phyloP scores from a whole-genome alignment of 2,113 vertebrate genomes.

The Brachypteracias leptosomus region DNA sequence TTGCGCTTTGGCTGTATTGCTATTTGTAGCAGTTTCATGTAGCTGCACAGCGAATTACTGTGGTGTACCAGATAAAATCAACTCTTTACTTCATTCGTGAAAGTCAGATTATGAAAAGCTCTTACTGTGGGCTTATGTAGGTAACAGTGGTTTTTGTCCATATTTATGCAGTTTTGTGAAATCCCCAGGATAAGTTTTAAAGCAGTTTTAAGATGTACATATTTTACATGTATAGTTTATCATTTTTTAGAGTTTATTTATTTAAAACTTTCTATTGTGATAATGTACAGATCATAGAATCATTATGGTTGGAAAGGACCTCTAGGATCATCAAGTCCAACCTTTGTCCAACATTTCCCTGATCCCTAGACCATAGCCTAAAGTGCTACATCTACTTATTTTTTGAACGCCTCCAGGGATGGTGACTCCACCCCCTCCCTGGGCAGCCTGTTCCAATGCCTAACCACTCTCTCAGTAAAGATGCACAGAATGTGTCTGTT shows the following conservation, averaged over 20 bases:
- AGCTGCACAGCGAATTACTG: slow-evolving; percentile 71
- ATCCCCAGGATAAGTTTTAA: background rate
- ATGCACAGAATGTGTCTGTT: background rate
- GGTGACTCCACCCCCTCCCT: too few species aligned
- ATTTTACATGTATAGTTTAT: background rate
- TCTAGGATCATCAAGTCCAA: too few species aligned
- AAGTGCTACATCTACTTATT: too few species aligned
- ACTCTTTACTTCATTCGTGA: slow-evolving; percentile 57
- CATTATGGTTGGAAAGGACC: too few species aligned
- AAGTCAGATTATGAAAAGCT: slow-evolving; percentile 44
- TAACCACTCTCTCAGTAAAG: too few species aligned
- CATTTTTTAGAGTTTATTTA: background rate
- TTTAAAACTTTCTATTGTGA: background rate
- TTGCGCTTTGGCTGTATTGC: slow-evolving; percentile 72
- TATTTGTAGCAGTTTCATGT: slow-evolving; percentile 74
- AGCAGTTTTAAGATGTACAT: background rate
- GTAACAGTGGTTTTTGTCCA: background rate
- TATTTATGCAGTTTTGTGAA: background rate
- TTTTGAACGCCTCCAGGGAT: too few species aligned
- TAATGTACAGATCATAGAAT: background rate
- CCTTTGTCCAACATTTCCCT: too few species aligned
- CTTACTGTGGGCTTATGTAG: slow-evolving; percentile 31
- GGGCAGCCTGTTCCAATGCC: too few species aligned
- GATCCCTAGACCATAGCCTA: too few species aligned
- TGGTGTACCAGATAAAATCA: slow-evolving; percentile 70